Evolutionary conservation across 2,113 vertebrate species (phyloP), one percentile per base, ranked within the genome.

Genomic region (Orientallactaga bullata): DNA sequence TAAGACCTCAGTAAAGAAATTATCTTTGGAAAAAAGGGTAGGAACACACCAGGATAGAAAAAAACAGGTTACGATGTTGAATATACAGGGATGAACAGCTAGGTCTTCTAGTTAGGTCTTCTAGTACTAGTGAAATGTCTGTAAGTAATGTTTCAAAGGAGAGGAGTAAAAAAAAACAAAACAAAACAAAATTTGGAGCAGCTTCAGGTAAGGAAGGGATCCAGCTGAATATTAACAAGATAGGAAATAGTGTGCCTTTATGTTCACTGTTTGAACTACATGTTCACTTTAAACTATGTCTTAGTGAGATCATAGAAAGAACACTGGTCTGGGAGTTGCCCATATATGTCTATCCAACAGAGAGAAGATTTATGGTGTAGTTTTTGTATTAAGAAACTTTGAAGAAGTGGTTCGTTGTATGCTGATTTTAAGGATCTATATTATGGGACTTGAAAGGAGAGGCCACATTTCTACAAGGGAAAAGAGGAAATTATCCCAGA

Each of bases 241-340:
- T 51, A 37, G n/a, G 76, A 74, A 86, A 69, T 95, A 84, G n/a
- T 30, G 10, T 83, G 61, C 61, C 30, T 88, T 4, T 0, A 37
- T 72, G 69, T 94, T 4, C 0, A 73, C 16, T 85, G 21, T 90
- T 78, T 60, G 65, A 90, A 85, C 71, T 84, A 26, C 55, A 37
- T 37, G 71, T 94, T 26, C 63, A 84, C 42, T 8, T 89, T 89
- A 84, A 94, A 92, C 39, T 88, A 79, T 88, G 73, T 23, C 55
- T 90, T n/a, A 18, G 26, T 47, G 87, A 83, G 51, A 55, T 8
- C 65, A 58, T 92, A 35, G 82, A 73, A 94, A 37, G 47, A 81
- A 88, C n/a, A 18, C 82, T 72, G 68, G 11, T 18, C 42, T 81
- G 66, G 24, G 21, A 72, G 37, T 85, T 94, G 85, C 82, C 58